Conservation (phyloP, 2,797 vertebrate genomes). For the Melanotaenia boesemani region DNA sequence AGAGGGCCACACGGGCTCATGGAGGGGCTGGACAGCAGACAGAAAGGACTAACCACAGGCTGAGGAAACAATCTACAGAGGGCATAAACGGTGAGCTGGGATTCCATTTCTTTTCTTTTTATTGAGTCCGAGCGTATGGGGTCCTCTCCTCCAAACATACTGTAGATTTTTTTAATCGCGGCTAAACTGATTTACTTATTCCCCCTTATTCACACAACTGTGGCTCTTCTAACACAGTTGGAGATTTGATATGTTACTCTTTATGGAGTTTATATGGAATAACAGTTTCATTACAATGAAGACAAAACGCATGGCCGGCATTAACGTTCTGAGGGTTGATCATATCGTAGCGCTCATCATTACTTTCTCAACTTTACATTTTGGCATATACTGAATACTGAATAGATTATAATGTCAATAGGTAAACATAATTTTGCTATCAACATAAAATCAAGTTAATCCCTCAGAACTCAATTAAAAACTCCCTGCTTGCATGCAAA, state of each 20-base stretch:
- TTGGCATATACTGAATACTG: too few species aligned
- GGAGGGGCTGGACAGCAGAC: slow-evolving; percentile 50
- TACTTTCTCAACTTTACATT: too few species aligned
- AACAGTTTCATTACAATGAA: too few species aligned
- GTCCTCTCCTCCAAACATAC: not conserved
- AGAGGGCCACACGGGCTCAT: slow-evolving; percentile 51
- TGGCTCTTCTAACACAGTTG: not conserved
- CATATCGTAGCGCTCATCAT: too few species aligned
- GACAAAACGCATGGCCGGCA: too few species aligned
- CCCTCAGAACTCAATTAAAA: too few species aligned
- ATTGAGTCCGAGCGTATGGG: not conserved
- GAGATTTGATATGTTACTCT: not conserved
- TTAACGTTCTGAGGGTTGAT: too few species aligned
- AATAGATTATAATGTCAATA: too few species aligned
- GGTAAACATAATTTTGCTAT: too few species aligned
- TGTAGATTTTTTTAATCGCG: not conserved
- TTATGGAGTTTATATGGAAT: not conserved
- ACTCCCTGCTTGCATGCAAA: too few species aligned
- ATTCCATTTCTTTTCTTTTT: slow-evolving; percentile 8
- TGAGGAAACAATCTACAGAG: slow-evolving; percentile 63
- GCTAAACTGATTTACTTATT: not conserved
- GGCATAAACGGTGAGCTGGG: slow-evolving; percentile 75
- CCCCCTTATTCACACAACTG: not conserved
- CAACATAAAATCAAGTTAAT: too few species aligned
- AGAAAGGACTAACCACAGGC: slow-evolving; percentile 39